Evolutionary conservation across 1,140 invertebrate species (phyloP), one percentile per base, ranked within the genome.

Genomic region (Drosophila kurseongensis): DNA sequence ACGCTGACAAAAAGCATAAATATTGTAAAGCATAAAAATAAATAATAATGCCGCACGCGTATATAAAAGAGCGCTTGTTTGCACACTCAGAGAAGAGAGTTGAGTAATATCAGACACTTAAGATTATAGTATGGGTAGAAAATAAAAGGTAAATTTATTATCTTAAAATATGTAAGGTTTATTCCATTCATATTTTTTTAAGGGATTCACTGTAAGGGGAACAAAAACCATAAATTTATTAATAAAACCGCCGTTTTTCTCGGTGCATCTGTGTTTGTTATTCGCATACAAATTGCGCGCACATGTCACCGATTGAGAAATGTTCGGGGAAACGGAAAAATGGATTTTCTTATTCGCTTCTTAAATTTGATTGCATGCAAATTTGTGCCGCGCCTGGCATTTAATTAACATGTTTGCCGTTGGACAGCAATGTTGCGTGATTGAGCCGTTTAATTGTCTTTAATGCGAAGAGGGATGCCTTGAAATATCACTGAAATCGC

Each of bases 11-110:
- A 89, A 78, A 83, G 67, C 83, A 86, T 86, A 88, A 86, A 89
- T 86, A 88, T 83, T 78, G 79, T 89, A 83, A 86, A 83, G 83
- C 84, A 86, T 86, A 86, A 86, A 86, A 88, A 82, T 82, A 86
- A 88, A 86, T 79, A 88, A 86, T 79, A 79, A 76, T 56, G 50
- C 48, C n/a, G 8, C 51, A 47, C 60, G 52, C 58, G 60, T n/a
- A 45, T 61, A 59, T 51, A 65, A 36, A 14, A 9, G 23, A 27
- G 23, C 27, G n/a, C 5, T 66, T 52, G n/a, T 36, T 42, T 44
- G 9, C 4, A 45, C 65, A 68, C 65, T 45, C 10, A 14, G 40
- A 1, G 8, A 68, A 65, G 16, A 1, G 1, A 5, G 8, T 8
- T 2, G 5, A 1, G 0, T 9, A 18, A 38, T 12, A 18, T 29